Evolutionary conservation across 2,888 invertebrate species (phyloP).

Genomic region (Oxyteleia sp.): DNA sequence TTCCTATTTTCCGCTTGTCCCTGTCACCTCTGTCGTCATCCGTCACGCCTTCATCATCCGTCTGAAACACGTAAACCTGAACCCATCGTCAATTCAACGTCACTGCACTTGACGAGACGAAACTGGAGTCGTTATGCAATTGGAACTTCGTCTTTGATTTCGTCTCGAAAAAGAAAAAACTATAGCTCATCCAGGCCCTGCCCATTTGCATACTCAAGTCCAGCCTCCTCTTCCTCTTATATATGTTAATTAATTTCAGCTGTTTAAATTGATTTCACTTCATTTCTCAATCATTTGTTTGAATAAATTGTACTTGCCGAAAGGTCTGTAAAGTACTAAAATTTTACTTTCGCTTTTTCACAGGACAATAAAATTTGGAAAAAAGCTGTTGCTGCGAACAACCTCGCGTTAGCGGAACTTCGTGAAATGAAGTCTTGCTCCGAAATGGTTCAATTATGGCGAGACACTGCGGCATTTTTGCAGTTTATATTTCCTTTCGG

Average conservation of each 20-base stretch:
- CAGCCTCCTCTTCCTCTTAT: constrained; percentile 22
- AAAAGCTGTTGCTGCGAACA: constrained; percentile 20
- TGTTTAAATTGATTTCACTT: constrained; percentile 27
- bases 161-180: background rate
- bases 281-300: constrained; percentile 10
- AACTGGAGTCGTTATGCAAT: constrained; percentile 37
- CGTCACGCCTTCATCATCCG: constrained; percentile 87
- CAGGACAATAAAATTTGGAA: constrained; percentile 44
- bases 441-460: constrained; percentile 9
- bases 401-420: background rate
- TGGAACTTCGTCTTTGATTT: background rate
- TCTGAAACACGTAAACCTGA: constrained; percentile 84
- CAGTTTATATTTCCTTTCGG: constrained; percentile 6
- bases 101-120: constrained; percentile 18
- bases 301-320: constrained; percentile 67
- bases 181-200: background rate
- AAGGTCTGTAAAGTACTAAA: constrained; percentile 38
- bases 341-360: constrained; percentile 28
- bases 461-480: background rate
- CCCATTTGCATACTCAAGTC: constrained; percentile 2
- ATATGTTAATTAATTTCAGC: constrained; percentile 17
- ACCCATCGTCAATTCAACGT: constrained; percentile 40
- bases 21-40: constrained; percentile 89
- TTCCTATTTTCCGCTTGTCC: too few relatives aligned
- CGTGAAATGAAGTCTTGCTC: background rate